Percentiles rank a stretch among this genome's conserved stretches.
Evolutionary conservation across 2,888 invertebrate species (phyloP).

Genomic region (Apoda limacodes): DNA sequence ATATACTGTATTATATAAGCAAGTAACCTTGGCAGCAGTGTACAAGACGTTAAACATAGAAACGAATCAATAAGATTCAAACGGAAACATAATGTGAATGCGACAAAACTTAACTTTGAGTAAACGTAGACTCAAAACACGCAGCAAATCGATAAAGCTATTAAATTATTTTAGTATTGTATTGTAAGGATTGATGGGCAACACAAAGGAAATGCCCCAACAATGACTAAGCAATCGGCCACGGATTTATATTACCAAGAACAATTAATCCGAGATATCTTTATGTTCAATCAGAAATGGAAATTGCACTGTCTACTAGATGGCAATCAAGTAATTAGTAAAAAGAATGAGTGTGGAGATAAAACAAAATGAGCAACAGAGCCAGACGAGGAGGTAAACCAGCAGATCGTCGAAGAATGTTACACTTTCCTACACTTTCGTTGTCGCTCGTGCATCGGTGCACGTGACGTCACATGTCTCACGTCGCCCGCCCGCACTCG

Average conservation of each 20-base stretch:
- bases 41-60: too few relatives aligned
- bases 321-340: neutral
- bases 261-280: conserved; percentile 8
- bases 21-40: too few relatives aligned
- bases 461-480: conserved; percentile 28
- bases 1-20: too few relatives aligned
- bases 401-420: conserved; percentile 54
- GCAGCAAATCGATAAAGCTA: too few relatives aligned
- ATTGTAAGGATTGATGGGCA: conserved; percentile 30
- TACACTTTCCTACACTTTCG: conserved; percentile 61
- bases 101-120: too few relatives aligned
- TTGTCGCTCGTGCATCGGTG: conserved; percentile 29
- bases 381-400: conserved; percentile 31
- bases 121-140: too few relatives aligned
- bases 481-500: conserved; percentile 22
- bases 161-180: too few relatives aligned
- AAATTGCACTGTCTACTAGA: neutral
- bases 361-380: conserved; percentile 29
- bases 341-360: conserved; percentile 7
- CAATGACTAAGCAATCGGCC: conserved; percentile 37
- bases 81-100: too few relatives aligned
- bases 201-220: conserved; percentile 36
- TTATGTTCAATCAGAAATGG: too few relatives aligned
- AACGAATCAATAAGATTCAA: too few relatives aligned
- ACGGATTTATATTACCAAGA: too few relatives aligned